Evolutionary conservation across 2,113 vertebrate species (phyloP), one percentile per base, ranked within the genome.

Genomic region (Tyrannus savana): DNA sequence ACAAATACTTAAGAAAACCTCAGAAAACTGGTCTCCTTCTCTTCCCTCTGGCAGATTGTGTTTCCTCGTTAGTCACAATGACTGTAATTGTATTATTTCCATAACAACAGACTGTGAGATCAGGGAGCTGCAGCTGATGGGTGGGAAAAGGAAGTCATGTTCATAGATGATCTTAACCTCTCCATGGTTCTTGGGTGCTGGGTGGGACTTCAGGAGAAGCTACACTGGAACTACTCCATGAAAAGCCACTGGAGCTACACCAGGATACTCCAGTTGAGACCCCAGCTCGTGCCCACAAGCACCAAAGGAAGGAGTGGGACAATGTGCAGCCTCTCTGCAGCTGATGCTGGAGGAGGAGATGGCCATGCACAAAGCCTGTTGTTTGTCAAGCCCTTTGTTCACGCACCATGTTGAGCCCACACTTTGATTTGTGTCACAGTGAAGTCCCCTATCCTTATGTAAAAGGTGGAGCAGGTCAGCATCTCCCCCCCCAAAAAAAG

Each of bases 11-110:
- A 2, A 93, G 63, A 44, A 93, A 89, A 68, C 22, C 78, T 89
- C 39, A 21, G 78, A 63, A 80, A 77, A 80, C 11, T 21, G 8
- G 3, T 59, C 47, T 79, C 42, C 16, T 77, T 89, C 67, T 64
- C 66, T 55, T 80, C 68, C 64, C 68, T 56, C 49, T 49, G 67
- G 71, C 85, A 92, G 62, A 37, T 44, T 49, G 30, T 22, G 33
- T 78, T 89, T 92, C 35, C 60, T 95, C 35, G 2, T 90, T 81
- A 86, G 44, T 89, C 94, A 84, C 83, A 74, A 63, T 35, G 64
- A 74, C 76, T 93, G 25, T 78, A 93, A 96, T 67, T 90, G 94
- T 77, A 74, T 95, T 95, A 97, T 93, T 96, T 92, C 95, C 90
- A 90, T 92, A 95, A 95, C 95, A 93, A 96, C 92, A 96, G 92